phyloP scores from a whole-genome alignment of 2,888 invertebrate genomes.

The Chloroclysta siterata region DNA sequence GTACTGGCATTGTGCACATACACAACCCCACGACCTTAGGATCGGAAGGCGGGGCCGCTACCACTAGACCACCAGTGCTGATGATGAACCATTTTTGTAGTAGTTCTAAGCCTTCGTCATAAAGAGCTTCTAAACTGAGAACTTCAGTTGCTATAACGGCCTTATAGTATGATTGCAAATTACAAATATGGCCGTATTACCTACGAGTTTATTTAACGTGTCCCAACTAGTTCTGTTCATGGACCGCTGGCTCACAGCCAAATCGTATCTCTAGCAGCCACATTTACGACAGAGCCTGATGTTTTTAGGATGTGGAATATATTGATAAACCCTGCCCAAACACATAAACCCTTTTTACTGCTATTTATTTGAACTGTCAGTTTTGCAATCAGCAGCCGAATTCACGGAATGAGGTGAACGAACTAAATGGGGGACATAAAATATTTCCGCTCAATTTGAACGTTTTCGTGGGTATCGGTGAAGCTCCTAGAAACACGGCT shows the following conservation, averaged over 20 bases:
- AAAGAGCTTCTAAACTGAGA: too few relatives aligned
- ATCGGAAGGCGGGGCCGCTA: too few relatives aligned
- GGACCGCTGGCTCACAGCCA: conserved; percentile 4
- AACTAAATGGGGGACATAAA: conserved; percentile 59
- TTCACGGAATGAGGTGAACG: conserved; percentile 53
- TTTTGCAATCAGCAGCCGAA: conserved; percentile 29
- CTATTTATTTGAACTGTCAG: conserved; percentile 38
- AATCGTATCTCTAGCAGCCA: conserved; percentile 8
- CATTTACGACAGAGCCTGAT: conserved; percentile 24
- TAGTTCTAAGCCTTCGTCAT: too few relatives aligned
- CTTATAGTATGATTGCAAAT: neutral
- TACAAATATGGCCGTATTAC: neutral
- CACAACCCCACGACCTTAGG: too few relatives aligned
- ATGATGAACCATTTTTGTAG: neutral
- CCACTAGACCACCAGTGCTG: too few relatives aligned
- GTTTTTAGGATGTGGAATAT: conserved; percentile 35
- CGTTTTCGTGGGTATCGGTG: conserved; percentile 32
- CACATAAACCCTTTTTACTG: conserved; percentile 37
- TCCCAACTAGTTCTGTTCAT: conserved; percentile 4
- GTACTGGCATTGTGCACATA: too few relatives aligned
- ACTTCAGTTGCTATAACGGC: too few relatives aligned
- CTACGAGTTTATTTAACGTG: neutral
- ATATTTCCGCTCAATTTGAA: conserved; percentile 60
- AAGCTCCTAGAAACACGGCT: conserved; percentile 17
- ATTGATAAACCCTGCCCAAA: conserved; percentile 31